Conservation (phyloP, 2,797 vertebrate genomes). For the Microtus obscurus region DNA sequence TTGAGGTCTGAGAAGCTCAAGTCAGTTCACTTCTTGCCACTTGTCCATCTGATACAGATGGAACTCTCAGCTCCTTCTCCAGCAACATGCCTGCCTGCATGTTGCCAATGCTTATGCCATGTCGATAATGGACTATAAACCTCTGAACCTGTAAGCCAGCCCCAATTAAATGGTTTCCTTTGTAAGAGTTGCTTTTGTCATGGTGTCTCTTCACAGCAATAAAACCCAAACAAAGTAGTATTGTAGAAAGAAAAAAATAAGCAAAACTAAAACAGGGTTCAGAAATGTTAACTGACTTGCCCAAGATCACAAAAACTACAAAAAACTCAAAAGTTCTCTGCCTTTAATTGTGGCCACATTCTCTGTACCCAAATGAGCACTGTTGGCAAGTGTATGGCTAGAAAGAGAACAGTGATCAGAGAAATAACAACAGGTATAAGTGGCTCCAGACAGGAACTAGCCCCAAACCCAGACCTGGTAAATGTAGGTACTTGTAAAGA, state of each 20-base stretch:
- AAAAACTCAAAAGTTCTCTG: neutral
- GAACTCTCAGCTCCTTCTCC: neutral
- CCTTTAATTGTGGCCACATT: neutral
- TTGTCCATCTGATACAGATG: neutral
- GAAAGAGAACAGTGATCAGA: neutral
- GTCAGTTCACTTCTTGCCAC: neutral
- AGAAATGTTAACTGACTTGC: neutral
- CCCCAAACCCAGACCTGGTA: neutral
- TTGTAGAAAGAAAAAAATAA: neutral
- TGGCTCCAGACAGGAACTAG: neutral
- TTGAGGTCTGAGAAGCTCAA: neutral
- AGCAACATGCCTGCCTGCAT: neutral
- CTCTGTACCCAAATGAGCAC: neutral
- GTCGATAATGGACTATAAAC: neutral
- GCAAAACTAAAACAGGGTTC: neutral
- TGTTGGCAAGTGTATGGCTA: fast-evolving
- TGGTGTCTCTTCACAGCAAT: neutral
- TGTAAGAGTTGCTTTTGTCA: neutral
- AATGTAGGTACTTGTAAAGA: neutral
- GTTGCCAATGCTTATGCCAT: neutral
- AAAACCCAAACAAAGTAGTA: neutral
- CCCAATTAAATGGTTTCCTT: neutral
- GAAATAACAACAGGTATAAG: neutral
- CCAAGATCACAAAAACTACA: neutral
- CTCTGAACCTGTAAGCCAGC: neutral